Base-by-base conservation (phyloP, 2,888 invertebrate species). In the Cantharis nigra region DNA sequence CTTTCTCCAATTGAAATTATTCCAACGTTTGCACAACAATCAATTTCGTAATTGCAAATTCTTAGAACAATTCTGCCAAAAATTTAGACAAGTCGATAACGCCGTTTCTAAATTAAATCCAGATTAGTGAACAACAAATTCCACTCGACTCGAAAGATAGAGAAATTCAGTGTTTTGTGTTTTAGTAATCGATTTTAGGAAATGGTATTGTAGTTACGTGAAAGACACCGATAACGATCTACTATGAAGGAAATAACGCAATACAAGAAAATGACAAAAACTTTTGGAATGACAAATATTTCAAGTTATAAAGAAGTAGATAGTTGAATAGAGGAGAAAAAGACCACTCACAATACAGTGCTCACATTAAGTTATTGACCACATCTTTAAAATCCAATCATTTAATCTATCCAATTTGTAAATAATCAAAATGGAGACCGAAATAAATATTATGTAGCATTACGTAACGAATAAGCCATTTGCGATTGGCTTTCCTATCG, bases 401-500 rank as follows among this genome's bases (percentile, higher is more conserved):
- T 33, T 33, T 33, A 33, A 33, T 33, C 33, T 33, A 33, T 33
- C 33, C 33, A 33, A 33, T 33, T 33, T 33, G 33, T 33, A 33
- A 33, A 33, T 33, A 33, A 33, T 33, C 16, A 67, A 67, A 72
- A 72, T 72, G 72, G 20, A 28, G 65, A 67, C 65, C 72, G 72
- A 65, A 72, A 72, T 23, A 65, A 72, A 63, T 26, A 26, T 26
- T 26, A 26, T 26, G 26, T 20, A 16, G 23, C 28, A 63, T 63
- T n/a, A 67, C 49, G 20, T 65, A 65, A 65, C 65, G 18, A 65
- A 13, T 7, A 10, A n/a, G 11, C 23, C 23, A 65, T 65, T 65
- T 16, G 23, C 65, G 70, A 75, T 71, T 33, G 62, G 20, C 28
- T 77, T 77, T 69, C 70, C 63, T 65, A 49, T 69, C 26, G 72